Evolutionary conservation across 1,140 invertebrate species (phyloP), one percentile per base, ranked within the genome.

Genomic region (Camponotus vicinus): DNA sequence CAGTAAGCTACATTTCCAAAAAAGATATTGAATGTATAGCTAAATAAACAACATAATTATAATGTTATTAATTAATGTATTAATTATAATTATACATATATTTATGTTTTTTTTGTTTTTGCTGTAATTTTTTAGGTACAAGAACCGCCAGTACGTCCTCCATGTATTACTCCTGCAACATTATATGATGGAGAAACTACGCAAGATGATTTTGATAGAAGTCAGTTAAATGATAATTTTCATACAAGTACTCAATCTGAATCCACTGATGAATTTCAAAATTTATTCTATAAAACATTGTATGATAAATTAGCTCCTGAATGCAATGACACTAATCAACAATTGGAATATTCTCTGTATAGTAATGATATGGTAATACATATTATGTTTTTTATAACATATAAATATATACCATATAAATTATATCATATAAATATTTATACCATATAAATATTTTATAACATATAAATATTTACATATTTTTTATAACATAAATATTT

Each of bases 131-230:
- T 49, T 34, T 18, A 78, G 76, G 5, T 32, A 66, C 15, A 15
- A 2, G 59, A 78, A 5, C 8, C 15, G 15, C 59, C 59, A 66
- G 34, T 78, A 66, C 76, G 59, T 66, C 76, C 59, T 78, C 76
- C 59, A 34, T 32, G 61, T 78, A 6, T 9, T 11, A 9, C 18
- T 27, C 0, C 49, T 52, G 15, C 13, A 5, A 9, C 4, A 15
- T 34, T 2, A 2, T n/a, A 9, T 40, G 7, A 40, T 6, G 3
- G 6, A 45, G 0, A n/a, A 64, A 6, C 13, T 27, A 63, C 4
- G 5, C 40, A 63, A 42, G 3, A 63, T 7, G 13, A 27, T 0
- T 32, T 37, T 3, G 27, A 64, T 40, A 13, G 63, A 5, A 75
- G 0, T 3, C 15, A 64, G 40, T 8, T n/a, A 32, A 4, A 78